Percentiles rank a stretch among this genome's conserved stretches.
These are phyloP conservation scores for Cydia fagiglandana DNA, from an alignment of 1,140 invertebrate genomes.

Conservation along the genomic window DNA sequence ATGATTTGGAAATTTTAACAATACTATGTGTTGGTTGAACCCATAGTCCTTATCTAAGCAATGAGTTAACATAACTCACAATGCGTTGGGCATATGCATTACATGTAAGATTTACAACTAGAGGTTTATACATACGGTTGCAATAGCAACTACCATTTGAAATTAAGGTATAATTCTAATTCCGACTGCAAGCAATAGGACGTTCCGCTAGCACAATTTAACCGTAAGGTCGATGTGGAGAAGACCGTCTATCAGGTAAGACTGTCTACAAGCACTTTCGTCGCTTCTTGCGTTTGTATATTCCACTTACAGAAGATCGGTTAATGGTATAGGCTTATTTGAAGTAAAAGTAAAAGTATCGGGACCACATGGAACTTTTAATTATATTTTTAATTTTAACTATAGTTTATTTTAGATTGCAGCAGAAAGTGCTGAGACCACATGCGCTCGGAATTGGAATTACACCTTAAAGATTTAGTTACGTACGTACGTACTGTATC, in stretches of 20 bases:
- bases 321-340: too few relatives aligned
- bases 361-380: too few relatives aligned
- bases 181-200: neutral
- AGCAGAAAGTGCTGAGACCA: too few relatives aligned
- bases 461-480: neutral
- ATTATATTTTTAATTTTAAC: neutral
- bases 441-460: neutral
- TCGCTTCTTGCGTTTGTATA: too few relatives aligned
- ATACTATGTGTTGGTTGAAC: constrained; percentile 11
- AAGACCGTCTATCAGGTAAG: too few relatives aligned
- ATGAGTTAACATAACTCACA: constrained; percentile 29
- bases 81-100: neutral
- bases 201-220: too few relatives aligned
- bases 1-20: neutral
- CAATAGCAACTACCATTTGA: neutral
- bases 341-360: too few relatives aligned
- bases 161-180: neutral
- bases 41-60: neutral
- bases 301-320: too few relatives aligned
- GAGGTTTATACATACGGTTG: neutral
- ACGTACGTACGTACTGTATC: too few relatives aligned
- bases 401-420: neutral
- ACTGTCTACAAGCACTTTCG: too few relatives aligned
- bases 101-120: constrained; percentile 15
- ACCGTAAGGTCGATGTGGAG: too few relatives aligned